Evolutionary conservation across 2,797 vertebrate species (phyloP), one percentile per base, ranked within the genome.

Genomic region (Acipenser oxyrinchus): DNA sequence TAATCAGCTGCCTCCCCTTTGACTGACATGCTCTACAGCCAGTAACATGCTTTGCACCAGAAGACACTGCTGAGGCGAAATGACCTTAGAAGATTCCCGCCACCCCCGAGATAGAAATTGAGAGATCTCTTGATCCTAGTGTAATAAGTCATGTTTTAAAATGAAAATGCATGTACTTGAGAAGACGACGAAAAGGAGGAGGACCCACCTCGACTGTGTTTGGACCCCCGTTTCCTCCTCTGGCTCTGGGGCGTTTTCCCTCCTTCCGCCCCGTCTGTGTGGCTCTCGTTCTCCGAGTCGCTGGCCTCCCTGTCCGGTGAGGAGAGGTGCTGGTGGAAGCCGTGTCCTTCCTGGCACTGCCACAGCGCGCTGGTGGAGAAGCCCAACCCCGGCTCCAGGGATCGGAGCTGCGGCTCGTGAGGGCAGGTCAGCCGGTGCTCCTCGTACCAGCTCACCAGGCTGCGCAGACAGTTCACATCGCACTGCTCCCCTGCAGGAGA

Each of bases 361-460:
- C 95, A 97, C 64, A 93, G 78, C 0, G 91, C 93, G 0, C 90
- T 88, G 0, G 88, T 90, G 70, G 90, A 91, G 10, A 90, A 79
- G 72, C 86, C 84, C 1, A 89, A 82, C 9, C 85, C 83, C 1
- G 86, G 88, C 70, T 94, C 89, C 52, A 96, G 82, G 63, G 90
- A 87, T 0, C 82, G 78, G 61, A 96, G 90, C 63, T 88, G 87
- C 0, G 94, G 95, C 78, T 98, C 94, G 0, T 92, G 90, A 0
- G 88, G 86, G 69, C 95, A 96, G 68, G 88, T 91, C 74, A 75
- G 80, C 60, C 79, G 84, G 77, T 97, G 95, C 10, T 93, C 89
- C 77, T 94, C 90, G 37, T 97, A 97, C 95, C 95, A 98, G 55
- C 83, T 85, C 60, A 94, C 91, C 63, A 94, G 81, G 1, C 88